Evolutionary conservation across 2,888 invertebrate species (phyloP).

Genomic region (Morinoia aosen): DNA sequence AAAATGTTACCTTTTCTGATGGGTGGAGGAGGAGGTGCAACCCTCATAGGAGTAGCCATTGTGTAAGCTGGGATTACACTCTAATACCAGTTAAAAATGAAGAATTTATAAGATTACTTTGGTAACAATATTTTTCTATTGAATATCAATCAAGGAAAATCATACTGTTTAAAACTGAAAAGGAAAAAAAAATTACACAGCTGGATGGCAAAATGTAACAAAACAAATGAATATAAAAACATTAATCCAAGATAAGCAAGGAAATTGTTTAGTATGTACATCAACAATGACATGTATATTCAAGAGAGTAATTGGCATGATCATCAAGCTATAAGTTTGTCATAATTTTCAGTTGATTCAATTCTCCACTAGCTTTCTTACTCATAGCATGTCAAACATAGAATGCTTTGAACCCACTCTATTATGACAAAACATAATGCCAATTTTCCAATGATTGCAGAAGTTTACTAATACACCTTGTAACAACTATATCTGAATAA

Average conservation of each 20-base stretch:
- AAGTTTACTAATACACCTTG: too few relatives aligned
- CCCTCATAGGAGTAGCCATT: slow-evolving; percentile 53
- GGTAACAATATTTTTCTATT: not conserved
- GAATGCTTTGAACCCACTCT: too few relatives aligned
- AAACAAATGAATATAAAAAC: not conserved
- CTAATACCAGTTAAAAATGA: not conserved
- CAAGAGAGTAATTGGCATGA: too few relatives aligned
- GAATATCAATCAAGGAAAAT: not conserved
- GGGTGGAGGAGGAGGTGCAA: slow-evolving; percentile 61
- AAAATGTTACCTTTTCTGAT: slow-evolving; percentile 58
- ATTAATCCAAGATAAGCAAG: not conserved
- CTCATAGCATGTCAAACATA: too few relatives aligned
- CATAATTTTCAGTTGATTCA: too few relatives aligned
- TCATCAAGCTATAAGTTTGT: too few relatives aligned
- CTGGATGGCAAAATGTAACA: not conserved
- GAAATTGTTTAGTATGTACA: not conserved
- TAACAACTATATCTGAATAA: too few relatives aligned
- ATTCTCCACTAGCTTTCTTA: too few relatives aligned
- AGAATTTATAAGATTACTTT: not conserved
- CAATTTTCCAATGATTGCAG: too few relatives aligned
- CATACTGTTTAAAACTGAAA: not conserved
- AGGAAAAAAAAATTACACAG: not conserved
- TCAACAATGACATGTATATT: too few relatives aligned
- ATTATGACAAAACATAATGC: too few relatives aligned
- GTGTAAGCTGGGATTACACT: not conserved